Percentiles rank a stretch among this genome's conserved stretches.
These are phyloP conservation scores for Dicrostonyx torquatus DNA, from an alignment of 2,797 vertebrate genomes.

Conservation along the genomic window DNA sequence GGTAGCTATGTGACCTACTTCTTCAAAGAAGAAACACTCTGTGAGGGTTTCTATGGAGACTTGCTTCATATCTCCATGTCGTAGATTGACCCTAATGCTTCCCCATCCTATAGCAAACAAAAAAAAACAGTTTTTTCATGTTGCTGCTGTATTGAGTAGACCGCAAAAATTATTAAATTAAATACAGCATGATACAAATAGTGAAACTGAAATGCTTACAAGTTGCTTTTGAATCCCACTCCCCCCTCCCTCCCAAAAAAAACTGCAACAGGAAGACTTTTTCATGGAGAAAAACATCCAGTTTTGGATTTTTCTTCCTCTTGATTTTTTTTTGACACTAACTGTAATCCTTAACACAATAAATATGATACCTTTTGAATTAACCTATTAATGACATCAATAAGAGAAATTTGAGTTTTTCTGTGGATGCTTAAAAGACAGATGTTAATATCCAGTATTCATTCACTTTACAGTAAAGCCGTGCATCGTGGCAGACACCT, in stretches of 20 bases:
- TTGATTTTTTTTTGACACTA: neutral
- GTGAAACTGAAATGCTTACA: neutral
- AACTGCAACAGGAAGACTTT: neutral
- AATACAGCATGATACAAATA: neutral
- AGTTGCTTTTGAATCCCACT: neutral
- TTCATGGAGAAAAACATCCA: neutral
- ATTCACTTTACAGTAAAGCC: neutral
- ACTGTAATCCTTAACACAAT: neutral
- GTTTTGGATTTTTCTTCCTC: neutral
- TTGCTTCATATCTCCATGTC: neutral
- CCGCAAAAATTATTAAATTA: neutral
- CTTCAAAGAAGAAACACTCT: neutral
- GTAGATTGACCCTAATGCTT: neutral
- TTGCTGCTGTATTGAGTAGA: neutral
- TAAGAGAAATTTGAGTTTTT: neutral
- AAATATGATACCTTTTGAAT: neutral
- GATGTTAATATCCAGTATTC: neutral
- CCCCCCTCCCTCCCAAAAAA: neutral
- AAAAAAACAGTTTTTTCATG: neutral
- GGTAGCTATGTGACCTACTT: neutral
- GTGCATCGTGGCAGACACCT: neutral
- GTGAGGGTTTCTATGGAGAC: neutral
- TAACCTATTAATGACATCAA: neutral
- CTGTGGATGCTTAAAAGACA: neutral
- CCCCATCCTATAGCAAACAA: neutral